phyloP scores from a whole-genome alignment of 2,888 invertebrate genomes.

The Salticus scenicus region DNA sequence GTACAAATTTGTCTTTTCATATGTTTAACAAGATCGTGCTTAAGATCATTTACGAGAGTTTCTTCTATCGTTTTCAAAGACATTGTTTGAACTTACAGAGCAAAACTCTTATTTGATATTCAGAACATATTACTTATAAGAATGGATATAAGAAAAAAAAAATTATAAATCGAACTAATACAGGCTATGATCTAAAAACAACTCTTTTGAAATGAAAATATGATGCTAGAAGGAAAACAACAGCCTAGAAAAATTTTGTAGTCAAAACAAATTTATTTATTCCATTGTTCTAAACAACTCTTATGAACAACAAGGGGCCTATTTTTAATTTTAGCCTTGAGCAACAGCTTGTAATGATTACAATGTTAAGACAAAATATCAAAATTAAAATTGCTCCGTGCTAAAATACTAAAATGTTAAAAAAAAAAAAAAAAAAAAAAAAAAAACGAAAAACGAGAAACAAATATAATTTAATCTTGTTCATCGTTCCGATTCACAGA shows the following conservation, averaged over 20 bases:
- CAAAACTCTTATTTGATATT: too few species aligned
- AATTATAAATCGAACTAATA: too few species aligned
- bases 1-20: too few species aligned
- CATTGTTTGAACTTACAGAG: too few species aligned
- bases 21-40: too few species aligned
- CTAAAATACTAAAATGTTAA: background rate
- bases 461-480: background rate
- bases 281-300: background rate
- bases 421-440: too few species aligned
- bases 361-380: background rate
- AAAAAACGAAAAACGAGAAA: too few species aligned
- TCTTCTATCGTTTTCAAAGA: too few species aligned
- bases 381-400: background rate
- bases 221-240: background rate
- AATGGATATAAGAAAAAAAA: too few species aligned
- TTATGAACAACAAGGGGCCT: background rate
- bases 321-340: background rate
- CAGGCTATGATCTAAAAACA: too few species aligned
- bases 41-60: too few species aligned
- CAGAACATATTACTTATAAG: too few species aligned
- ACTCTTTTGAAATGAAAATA: background rate
- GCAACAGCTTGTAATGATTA: conserved; percentile 3
- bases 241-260: background rate
- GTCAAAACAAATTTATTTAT: background rate
- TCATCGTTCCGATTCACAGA: background rate